Evolutionary conservation across 2,888 invertebrate species (phyloP), one percentile per base, ranked within the genome.

Genomic region (Drosophila peninsularis): DNA sequence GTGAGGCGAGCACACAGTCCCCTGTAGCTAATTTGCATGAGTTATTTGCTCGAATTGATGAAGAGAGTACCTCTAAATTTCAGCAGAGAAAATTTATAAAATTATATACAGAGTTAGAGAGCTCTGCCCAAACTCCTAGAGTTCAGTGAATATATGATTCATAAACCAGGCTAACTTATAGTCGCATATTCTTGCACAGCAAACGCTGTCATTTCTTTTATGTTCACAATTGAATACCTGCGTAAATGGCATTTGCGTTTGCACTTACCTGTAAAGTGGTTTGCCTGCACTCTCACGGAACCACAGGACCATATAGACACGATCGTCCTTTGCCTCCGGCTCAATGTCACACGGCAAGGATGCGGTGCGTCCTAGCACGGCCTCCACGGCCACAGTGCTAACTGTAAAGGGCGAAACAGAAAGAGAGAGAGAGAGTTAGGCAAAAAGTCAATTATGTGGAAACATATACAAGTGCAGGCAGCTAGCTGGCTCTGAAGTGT

Each of bases 221-320:
- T 21, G 5, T 45, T n/a, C 47, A 54, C 42, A 45, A 44, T 44
- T 41, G 39, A 42, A 39, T 27, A 41, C 13, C 34, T 56, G 41
- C 17, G 17, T 45, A 50, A 57, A 53, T 27, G 27, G 39, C 37
- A 34, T 45, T 63, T 63, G 17, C 13, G 17, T 52, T 27, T 52
- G 44, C 49, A 66, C 93, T 94, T 93, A 97, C 97, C 97, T 97
- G 94, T 97, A 98, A 90, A 98, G 95, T 78, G 98, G 97, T 93
- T 97, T 97, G 75, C 96, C 96, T 58, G 95, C 96, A 85, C 95
- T 96, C 91, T 97, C 97, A 78, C 96, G 94, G 93, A 97, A 98
- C 97, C 97, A 98, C 58, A 98, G 94, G 82, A 98, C 97, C 96
- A 97, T 97, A 93, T 97, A 97, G 70, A 97, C 97, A 74, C 96